Percentiles rank a stretch among this genome's conserved stretches.
These are phyloP conservation scores for Drosophila baimaii DNA, from an alignment of 1,140 invertebrate species.

Conservation along the genomic window DNA sequence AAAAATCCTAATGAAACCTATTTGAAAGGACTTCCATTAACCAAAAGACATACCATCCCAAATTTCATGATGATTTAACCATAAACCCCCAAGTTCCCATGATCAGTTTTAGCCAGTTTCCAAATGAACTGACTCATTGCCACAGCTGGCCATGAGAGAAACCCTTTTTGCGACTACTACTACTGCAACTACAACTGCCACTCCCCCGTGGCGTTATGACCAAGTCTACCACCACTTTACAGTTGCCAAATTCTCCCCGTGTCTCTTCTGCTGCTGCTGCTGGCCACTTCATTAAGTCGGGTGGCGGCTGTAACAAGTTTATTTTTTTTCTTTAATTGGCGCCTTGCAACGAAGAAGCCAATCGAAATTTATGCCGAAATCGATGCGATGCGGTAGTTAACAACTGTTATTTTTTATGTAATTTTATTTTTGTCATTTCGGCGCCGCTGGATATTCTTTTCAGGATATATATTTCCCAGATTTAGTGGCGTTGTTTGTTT, in stretches of 20 bases:
- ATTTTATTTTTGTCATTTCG: slow-evolving; percentile 83
- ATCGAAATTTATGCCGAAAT: slow-evolving; percentile 62
- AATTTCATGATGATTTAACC: not conserved
- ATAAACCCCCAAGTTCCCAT: slow-evolving; percentile 12
- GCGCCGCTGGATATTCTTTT: slow-evolving; percentile 70
- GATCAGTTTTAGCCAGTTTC: slow-evolving; percentile 12
- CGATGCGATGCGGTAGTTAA: slow-evolving; percentile 69
- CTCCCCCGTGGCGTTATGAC: slow-evolving; percentile 45
- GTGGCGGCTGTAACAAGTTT: slow-evolving; percentile 78
- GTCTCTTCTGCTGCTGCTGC: too few relatives aligned
- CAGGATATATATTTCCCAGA: slow-evolving; percentile 45
- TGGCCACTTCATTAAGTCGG: slow-evolving; percentile 75
- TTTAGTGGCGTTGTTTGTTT: slow-evolving; percentile 28
- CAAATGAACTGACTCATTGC: slow-evolving; percentile 40
- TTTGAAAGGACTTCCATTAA: rapidly evolving
- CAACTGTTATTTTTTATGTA: slow-evolving; percentile 83
- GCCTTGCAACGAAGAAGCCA: slow-evolving; percentile 48
- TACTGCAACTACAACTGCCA: too few relatives aligned
- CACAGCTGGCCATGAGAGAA: slow-evolving; percentile 1
- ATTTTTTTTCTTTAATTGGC: slow-evolving; percentile 80
- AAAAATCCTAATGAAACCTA: not conserved
- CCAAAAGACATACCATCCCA: not conserved
- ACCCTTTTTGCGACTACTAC: not conserved
- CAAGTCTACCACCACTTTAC: slow-evolving; percentile 18
- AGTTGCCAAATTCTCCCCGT: slow-evolving; percentile 58